phyloP scores from a whole-genome alignment of 2,113 vertebrate genomes.

The Plectropomus leopardus region DNA sequence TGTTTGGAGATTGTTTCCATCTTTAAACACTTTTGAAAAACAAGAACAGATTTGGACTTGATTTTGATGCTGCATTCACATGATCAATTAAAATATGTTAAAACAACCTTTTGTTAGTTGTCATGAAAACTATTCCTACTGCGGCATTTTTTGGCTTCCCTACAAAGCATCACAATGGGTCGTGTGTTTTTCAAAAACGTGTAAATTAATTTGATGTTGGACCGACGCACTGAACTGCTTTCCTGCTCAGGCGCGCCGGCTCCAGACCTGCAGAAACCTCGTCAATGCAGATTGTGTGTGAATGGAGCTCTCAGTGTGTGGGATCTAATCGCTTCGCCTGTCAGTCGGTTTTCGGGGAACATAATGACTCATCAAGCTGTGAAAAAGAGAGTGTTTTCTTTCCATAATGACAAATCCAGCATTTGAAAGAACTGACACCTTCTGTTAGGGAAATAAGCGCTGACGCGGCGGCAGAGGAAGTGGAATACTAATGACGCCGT shows the following conservation, averaged over 20 bases:
- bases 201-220: no score
- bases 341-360: conserved; percentile 25
- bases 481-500: conserved; percentile 31
- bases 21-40: no score
- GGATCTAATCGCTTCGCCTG: conserved; percentile 20
- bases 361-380: conserved; percentile 32
- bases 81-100: no score
- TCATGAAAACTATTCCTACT: neutral
- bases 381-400: conserved; percentile 19
- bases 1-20: no score
- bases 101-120: no score
- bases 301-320: conserved; percentile 11
- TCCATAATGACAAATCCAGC: conserved; percentile 12
- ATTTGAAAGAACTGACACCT: conserved; percentile 22
- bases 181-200: no score
- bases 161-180: neutral
- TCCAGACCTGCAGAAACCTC: neutral
- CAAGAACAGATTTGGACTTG: no score
- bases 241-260: neutral
- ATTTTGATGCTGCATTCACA: no score
- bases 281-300: neutral
- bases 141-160: neutral
- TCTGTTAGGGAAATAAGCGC: conserved; percentile 17
- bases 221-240: no score
- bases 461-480: neutral